A percentile compares a stretch with the other conserved stretches of the same genome.
Evolutionary conservation across 2,797 vertebrate species (phyloP).

Genomic region (Lepidocolaptes lacrymiger): DNA sequence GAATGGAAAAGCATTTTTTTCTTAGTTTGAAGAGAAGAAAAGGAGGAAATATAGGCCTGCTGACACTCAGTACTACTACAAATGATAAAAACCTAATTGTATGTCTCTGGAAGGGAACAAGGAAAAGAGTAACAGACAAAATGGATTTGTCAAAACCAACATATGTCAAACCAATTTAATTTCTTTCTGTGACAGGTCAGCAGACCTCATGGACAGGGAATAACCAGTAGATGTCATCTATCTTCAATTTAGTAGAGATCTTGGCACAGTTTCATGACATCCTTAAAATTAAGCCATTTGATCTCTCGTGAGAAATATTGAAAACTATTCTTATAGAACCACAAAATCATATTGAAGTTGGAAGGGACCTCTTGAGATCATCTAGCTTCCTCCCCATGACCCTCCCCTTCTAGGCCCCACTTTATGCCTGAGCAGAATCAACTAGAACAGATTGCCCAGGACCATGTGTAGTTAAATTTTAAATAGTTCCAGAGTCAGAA

Average conservation of each 20-base stretch:
- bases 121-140: background rate
- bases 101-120: background rate
- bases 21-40: background rate
- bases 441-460: background rate
- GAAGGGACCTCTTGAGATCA: background rate
- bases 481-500: background rate
- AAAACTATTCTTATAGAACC: background rate
- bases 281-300: background rate
- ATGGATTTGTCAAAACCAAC: slow-evolving; percentile 5
- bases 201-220: background rate
- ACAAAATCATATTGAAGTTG: background rate
- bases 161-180: slow-evolving; percentile 13
- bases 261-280: background rate
- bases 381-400: rapidly evolving
- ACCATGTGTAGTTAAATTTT: background rate
- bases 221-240: background rate
- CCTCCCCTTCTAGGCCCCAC: rapidly evolving
- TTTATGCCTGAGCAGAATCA: background rate
- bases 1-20: background rate
- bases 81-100: background rate
- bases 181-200: background rate
- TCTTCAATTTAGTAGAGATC: background rate
- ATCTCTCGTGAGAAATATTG: background rate
- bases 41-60: background rate
- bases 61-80: background rate